Evolutionary conservation across 2,113 vertebrate genomes (phyloP), one percentile per base, ranked within the genome.

Genomic region (Polyodon spathula): DNA sequence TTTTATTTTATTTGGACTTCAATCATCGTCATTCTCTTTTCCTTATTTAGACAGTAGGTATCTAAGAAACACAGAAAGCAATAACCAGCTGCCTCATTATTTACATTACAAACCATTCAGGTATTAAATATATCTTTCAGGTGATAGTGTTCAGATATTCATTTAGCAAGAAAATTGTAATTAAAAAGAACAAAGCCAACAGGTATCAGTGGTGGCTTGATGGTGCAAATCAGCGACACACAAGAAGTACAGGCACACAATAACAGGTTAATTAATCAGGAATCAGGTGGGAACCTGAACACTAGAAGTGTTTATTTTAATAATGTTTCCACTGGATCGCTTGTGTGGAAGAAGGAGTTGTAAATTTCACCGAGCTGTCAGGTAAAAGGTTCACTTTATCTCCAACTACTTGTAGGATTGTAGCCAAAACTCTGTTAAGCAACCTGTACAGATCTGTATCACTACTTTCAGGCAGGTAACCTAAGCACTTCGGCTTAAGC

Each of bases 41-140:
- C 27, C 27, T 50, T 50, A 6, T n/a, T 50, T 6, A n/a, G 48
- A n/a, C 15, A 50, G 12, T 6, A 6, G 12, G 48, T 27, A 27
- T 27, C 27, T 27, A 27, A 50, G 48, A n/a, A n/a, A 50, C 2
- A 50, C 48, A 50, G 15, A n/a, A 6, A 50, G 48, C 48, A 10
- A 50, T 50, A 50, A 50, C 5, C 48, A n/a, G 6, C 48, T n/a
- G 8, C 10, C 48, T 50, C 1, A 27, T n/a, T 6, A 50, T 50
- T 10, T 50, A 11, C 3, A 1, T 50, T 3, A n/a, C 14, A n/a
- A n/a, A n/a, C 8, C 11, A 12, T 7, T 50, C 2, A 50, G 11
- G 46, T 10, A 50, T 50, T 50, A 50, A 50, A 50, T 14, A n/a
- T n/a, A 50, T 50, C 48, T 50, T 50, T 50, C 48, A n/a, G 48